Evolutionary conservation across 2,888 invertebrate genomes (phyloP), one percentile per base, ranked within the genome.

Genomic region (Lasioglossum figueresi): DNA sequence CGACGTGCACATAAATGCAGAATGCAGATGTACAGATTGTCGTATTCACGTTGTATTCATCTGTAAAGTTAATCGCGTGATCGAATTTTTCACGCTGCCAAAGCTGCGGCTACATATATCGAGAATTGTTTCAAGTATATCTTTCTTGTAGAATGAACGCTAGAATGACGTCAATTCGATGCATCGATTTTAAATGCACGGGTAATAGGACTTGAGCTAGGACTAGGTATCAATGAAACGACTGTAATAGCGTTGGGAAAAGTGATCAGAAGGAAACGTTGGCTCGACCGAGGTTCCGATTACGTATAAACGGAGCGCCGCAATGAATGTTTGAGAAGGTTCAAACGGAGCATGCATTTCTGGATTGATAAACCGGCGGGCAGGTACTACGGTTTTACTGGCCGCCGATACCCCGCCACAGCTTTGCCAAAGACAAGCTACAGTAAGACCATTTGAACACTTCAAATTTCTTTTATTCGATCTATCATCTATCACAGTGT

Each of bases 281-380:
- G 4, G 37, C 14, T 52, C 37, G 19, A 16, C 56, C 5, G 27
- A 52, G 12, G 34, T 34, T 45, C 43, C 74, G 37, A 70, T 10
- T 23, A 19, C 19, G 48, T 27, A 34, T n/a, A 66, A 72, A 56
- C 70, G 14, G n/a, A n/a, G 52, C 74, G 76, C 72, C 63, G 19
- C 45, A 37, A 89, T 88, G 82, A 27, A 40, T 79, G 23, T 79
- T 52, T 84, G 78, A 84, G 68, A 52, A 45, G 8, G 48, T 63
- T 72, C 56, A 23, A 43, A 59, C 63, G 31, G 86, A 87, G 83
- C 88, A 98, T 98, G 98, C 98, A 98, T 97, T 98, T 98, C 96
- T 98, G 98, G 98, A 98, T 98, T 95, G 97, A 97, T 95, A 98
- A 98, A 95, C 97, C 94, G 88, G 97, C 93, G 97, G 97, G 95